Conservation (phyloP, 2,888 invertebrate species). For the Drosophila suboccidentalis region DNA sequence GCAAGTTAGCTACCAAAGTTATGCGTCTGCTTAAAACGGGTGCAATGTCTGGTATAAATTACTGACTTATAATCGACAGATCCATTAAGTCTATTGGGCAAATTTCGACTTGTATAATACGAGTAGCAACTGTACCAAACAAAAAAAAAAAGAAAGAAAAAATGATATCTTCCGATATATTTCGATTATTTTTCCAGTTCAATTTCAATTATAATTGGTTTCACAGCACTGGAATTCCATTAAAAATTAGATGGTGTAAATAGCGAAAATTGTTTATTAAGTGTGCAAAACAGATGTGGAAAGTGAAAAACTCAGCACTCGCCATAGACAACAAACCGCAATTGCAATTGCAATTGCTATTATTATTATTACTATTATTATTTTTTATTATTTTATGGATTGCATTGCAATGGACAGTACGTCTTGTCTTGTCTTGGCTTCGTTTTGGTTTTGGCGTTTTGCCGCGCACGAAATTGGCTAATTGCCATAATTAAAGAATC, state of each 20-base stretch:
- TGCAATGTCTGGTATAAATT: not conserved
- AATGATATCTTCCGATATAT: slow-evolving; percentile 18
- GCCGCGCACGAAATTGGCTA: slow-evolving; percentile 67
- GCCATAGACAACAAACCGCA: slow-evolving; percentile 27
- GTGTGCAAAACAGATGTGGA: slow-evolving; percentile 39
- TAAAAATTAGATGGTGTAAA: slow-evolving; percentile 47
- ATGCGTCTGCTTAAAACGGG: not conserved
- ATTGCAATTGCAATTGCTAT: slow-evolving; percentile 15
- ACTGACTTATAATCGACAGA: not conserved
- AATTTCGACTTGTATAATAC: slow-evolving; percentile 1
- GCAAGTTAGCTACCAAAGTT: not conserved
- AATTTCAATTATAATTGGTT: slow-evolving; percentile 18
- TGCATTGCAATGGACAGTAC: slow-evolving; percentile 16
- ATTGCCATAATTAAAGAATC: slow-evolving; percentile 75
- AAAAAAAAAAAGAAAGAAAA: not conserved
- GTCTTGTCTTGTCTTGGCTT: slow-evolving; percentile 9
- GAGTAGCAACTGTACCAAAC: slow-evolving; percentile 7
- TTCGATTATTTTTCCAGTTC: slow-evolving; percentile 19
- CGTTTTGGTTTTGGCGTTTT: slow-evolving; percentile 23
- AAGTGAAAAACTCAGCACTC: slow-evolving; percentile 59
- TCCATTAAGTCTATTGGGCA: not conserved
- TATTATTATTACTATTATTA: not conserved
- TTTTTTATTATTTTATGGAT: slow-evolving; percentile 8
- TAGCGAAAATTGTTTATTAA: slow-evolving; percentile 58
- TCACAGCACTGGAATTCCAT: slow-evolving; percentile 27